Evolutionary conservation across 2,888 invertebrate species (phyloP).

Genomic region (Paralinhomoeus sp.): DNA sequence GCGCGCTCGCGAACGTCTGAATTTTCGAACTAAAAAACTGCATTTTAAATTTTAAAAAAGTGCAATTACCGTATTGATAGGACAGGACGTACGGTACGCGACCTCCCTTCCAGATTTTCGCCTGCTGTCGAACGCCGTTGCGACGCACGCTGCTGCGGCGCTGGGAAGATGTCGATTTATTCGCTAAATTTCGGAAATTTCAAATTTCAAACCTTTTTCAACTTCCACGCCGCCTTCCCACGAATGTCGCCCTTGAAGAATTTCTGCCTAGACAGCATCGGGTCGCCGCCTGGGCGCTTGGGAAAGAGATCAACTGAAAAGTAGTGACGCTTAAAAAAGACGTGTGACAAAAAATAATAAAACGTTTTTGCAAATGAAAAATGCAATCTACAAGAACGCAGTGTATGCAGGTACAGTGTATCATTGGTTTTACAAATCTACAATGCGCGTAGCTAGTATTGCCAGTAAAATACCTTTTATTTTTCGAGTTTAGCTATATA

Average conservation of each 20-base stretch:
- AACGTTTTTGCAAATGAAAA: too few species aligned
- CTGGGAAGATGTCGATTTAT: too few species aligned
- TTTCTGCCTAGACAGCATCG: neutral
- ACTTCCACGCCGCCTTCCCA: conserved; percentile 1
- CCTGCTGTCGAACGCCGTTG: conserved; percentile 4
- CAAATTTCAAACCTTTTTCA: neutral
- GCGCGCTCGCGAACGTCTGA: conserved; percentile 17
- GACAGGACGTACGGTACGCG: conserved; percentile 24
- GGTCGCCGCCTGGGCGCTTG: neutral
- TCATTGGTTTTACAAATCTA: too few species aligned
- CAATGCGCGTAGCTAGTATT: too few species aligned
- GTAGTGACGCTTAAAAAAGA: too few species aligned
- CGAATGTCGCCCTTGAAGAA: conserved; percentile 1
- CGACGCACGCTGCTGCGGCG: conserved; percentile 2
- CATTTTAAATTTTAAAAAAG: neutral
- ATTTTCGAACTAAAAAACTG: neutral
- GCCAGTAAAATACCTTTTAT: too few species aligned
- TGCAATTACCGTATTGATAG: conserved; percentile 13
- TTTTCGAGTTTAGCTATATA: too few species aligned
- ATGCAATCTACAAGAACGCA: too few species aligned
- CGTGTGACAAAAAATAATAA: too few species aligned
- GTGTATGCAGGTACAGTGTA: too few species aligned
- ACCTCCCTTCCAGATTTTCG: conserved; percentile 23
- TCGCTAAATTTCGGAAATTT: too few species aligned
- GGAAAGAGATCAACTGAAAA: neutral